Evolutionary conservation across 2,888 invertebrate species (phyloP).

Genomic region (Uropetala carovei): DNA sequence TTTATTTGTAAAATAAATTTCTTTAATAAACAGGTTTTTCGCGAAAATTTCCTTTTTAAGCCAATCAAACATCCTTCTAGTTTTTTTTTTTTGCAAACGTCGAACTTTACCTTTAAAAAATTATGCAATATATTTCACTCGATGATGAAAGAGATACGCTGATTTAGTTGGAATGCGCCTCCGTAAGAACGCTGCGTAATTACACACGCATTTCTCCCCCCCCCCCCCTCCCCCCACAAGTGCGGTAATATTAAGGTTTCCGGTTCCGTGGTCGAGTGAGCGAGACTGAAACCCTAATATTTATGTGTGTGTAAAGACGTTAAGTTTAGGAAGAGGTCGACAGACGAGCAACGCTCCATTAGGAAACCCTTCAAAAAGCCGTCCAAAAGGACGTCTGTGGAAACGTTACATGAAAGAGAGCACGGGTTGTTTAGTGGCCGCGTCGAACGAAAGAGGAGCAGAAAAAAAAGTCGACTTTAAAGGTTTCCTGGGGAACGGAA

Average conservation of each 20-base stretch:
- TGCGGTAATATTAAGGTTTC: not conserved
- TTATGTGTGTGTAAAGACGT: not conserved
- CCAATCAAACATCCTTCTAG: no score
- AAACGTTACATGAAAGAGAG: not conserved
- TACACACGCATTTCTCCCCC: no score
- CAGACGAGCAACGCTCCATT: not conserved
- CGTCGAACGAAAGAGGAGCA: not conserved
- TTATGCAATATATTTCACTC: no score
- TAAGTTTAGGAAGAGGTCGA: not conserved
- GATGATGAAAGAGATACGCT: no score
- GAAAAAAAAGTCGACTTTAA: not conserved
- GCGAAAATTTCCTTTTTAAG: no score
- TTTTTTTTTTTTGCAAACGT: no score
- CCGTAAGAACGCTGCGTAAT: no score
- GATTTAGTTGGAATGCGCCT: no score
- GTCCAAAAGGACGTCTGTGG: not conserved
- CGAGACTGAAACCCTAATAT: not conserved
- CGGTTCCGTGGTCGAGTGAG: not conserved
- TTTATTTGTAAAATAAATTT: no score
- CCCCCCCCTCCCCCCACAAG: not conserved
- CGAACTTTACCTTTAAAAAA: no score
- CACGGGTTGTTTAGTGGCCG: not conserved
- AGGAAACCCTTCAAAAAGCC: not conserved
- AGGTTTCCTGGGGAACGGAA: not conserved
- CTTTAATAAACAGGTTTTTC: no score